Conservation (phyloP, 2,888 invertebrate genomes). For the Plebejus argus region DNA sequence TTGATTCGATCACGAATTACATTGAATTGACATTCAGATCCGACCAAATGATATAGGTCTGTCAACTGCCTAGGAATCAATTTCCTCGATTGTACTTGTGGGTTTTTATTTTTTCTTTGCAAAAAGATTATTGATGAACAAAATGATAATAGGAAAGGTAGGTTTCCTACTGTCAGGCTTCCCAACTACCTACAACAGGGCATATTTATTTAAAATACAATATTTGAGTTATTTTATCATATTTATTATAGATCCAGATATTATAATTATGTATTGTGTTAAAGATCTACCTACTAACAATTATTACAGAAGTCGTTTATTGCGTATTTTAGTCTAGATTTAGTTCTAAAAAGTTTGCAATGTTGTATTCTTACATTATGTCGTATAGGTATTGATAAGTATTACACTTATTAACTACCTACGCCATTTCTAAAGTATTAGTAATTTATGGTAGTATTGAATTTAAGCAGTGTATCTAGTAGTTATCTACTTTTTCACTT, state of each 20-base stretch:
- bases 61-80: no score
- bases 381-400: neutral
- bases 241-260: constrained; percentile 35
- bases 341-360: neutral
- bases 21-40: no score
- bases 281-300: constrained; percentile 29
- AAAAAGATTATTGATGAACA: no score
- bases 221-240: constrained; percentile 32
- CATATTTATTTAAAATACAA: neutral
- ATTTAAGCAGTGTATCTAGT: neutral
- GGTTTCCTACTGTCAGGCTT: neutral
- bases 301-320: constrained; percentile 32
- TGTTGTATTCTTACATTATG: neutral
- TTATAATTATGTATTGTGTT: no score
- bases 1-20: no score
- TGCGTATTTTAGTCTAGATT: constrained; percentile 14
- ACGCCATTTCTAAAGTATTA: neutral
- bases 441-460: neutral
- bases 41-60: no score
- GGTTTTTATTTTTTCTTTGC: no score
- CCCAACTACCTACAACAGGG: neutral
- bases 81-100: no score
- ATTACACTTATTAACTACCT: neutral
- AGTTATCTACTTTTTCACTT: neutral
- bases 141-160: neutral